Base-by-base conservation (phyloP, 1,140 invertebrate species). In the Ptiloglossa arizonensis region DNA sequence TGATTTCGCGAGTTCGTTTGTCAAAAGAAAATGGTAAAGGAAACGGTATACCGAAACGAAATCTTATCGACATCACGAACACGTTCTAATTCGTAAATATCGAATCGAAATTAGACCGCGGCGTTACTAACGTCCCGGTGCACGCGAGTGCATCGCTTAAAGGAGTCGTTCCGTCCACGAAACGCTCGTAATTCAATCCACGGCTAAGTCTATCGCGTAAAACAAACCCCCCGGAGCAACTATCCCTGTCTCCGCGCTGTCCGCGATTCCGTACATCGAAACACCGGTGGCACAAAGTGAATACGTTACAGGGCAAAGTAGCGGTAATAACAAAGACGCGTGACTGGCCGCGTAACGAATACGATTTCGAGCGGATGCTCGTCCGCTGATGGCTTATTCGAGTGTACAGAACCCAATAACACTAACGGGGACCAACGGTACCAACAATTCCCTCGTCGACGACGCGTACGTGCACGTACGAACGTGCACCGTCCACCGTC, bases 331-430 rank as follows among this genome's bases (percentile, higher is more conserved):
- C 59, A 64, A 73, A 64, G 70, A 73, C 59, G n/a, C 41, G 35
- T 32, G 59, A 38, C 70, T n/a, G 24, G 38, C 41, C 27, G 46
- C 70, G 70, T 73, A 64, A 73, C 70, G 70, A 63, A 73, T 60
- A 64, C 70, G 59, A 64, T 64, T 73, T 73, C 70, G 46, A 29
- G 59, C 59, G 70, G 57, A 38, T 73, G 70, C 70, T 60, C 56
- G 64, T 60, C 44, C 32, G 22, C 8, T 48, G 73, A 76, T 69
- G 54, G 73, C 54, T 76, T 76, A 76, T 69, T 76, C 64, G 66
- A 38, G 52, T 60, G 66, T 48, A 69, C 32, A 50, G 66, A 76
- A 76, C 69, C 54, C 73, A 76, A 76, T 76, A 76, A 76, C 52
- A 54, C 67, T 69, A 48, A 56, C 73, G 41, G 41, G n/a, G 66